Percentiles rank a stretch among this genome's conserved stretches.
These are phyloP conservation scores for human DNA, from an alignment of 2,113 vertebrate species.

Conservation along the genomic window GRCh38 chr3:134349501-134350000, in stretches of 20 bases:
- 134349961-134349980: not conserved
- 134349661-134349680: not conserved
- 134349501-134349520: not conserved
- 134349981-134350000: fast-evolving
- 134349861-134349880: not conserved
- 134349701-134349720: not conserved
- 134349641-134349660: not conserved
- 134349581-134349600: not conserved
- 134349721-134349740: not conserved
- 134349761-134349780: not conserved
- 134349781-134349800: not conserved
- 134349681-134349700: not conserved
- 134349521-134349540: not conserved
- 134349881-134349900: not conserved
- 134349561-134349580: not conserved
- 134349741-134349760: not conserved
- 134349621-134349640: not conserved
- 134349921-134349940: not conserved
- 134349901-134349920: not conserved
- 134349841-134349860: not conserved
- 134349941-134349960: not conserved
- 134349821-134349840: not conserved
- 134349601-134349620: not conserved
- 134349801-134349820: not conserved
- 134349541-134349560: not conserved